Conservation (phyloP, 2,888 invertebrate genomes). For the Labia minor region DNA sequence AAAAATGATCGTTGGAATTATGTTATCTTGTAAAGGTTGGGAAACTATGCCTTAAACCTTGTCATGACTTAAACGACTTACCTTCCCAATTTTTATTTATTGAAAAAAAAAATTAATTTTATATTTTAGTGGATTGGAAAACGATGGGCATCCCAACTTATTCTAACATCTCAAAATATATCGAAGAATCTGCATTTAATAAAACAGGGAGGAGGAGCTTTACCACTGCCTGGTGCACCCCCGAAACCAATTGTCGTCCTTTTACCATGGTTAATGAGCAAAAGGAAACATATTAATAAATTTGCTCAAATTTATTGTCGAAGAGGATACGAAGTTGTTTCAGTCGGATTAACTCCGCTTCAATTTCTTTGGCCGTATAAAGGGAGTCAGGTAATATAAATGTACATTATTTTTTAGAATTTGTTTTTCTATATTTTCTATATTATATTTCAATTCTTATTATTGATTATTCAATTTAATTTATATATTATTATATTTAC, state of each 20-base stretch:
- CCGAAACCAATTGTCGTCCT: slow-evolving; percentile 35
- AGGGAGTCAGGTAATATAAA: slow-evolving; percentile 35
- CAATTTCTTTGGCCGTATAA: slow-evolving; percentile 38
- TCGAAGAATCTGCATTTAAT: background rate
- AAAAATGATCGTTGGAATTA: too few relatives aligned
- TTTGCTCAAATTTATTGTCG: slow-evolving; percentile 38
- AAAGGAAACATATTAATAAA: slow-evolving; percentile 38
- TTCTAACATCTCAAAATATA: background rate
- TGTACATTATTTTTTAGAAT: too few relatives aligned
- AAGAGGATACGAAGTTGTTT: slow-evolving; percentile 40
- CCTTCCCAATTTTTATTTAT: too few relatives aligned
- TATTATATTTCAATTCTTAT: too few relatives aligned
- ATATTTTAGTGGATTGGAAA: background rate
- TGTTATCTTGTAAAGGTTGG: too few relatives aligned
- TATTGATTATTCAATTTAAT: too few relatives aligned
- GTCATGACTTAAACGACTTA: too few relatives aligned
- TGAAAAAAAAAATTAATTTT: too few relatives aligned
- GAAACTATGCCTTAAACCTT: too few relatives aligned
- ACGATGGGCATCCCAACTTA: background rate
- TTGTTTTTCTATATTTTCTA: too few relatives aligned
- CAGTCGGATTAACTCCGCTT: slow-evolving; percentile 35
- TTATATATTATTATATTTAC: too few relatives aligned
- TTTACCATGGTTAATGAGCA: slow-evolving; percentile 40
- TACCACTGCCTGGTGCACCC: background rate
- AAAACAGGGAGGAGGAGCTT: background rate